Percentiles rank a stretch among this genome's conserved stretches.
These are phyloP conservation scores for Rhincodon typus DNA, from an alignment of 2,797 vertebrate species.

Conservation along the genomic window DNA sequence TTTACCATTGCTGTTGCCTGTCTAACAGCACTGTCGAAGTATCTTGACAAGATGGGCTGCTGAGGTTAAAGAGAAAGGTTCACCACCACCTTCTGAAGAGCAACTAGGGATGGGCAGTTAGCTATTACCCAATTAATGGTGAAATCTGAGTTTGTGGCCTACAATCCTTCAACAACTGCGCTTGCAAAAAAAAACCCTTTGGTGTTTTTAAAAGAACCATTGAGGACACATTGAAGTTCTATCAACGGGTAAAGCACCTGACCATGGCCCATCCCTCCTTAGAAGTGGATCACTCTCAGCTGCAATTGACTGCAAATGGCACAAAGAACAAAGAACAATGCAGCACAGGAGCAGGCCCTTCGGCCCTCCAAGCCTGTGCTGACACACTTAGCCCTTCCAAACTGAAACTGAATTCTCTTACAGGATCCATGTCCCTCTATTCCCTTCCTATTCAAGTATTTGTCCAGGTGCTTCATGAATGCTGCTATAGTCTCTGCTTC, in stretches of 20 bases:
- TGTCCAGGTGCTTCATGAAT: no score
- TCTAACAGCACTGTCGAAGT: background rate
- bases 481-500: no score
- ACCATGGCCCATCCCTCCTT: background rate
- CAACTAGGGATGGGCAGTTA: background rate
- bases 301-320: background rate
- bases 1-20: background rate
- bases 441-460: no score
- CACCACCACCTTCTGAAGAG: background rate
- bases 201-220: background rate
- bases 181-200: background rate
- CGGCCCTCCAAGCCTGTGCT: no score
- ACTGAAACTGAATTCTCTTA: no score
- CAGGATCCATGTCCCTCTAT: no score
- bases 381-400: no score
- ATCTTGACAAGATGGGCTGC: background rate
- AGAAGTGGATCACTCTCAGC: background rate
- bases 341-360: no score
- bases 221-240: background rate
- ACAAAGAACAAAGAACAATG: no score
- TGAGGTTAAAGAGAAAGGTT: background rate
- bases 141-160: background rate
- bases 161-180: background rate
- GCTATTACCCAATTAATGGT: background rate
- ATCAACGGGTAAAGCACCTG: background rate